A percentile compares a stretch with the other conserved stretches of the same genome.
Conservation (phyloP, 2,797 vertebrate species). For the Pogonophryne albipinna region DNA sequence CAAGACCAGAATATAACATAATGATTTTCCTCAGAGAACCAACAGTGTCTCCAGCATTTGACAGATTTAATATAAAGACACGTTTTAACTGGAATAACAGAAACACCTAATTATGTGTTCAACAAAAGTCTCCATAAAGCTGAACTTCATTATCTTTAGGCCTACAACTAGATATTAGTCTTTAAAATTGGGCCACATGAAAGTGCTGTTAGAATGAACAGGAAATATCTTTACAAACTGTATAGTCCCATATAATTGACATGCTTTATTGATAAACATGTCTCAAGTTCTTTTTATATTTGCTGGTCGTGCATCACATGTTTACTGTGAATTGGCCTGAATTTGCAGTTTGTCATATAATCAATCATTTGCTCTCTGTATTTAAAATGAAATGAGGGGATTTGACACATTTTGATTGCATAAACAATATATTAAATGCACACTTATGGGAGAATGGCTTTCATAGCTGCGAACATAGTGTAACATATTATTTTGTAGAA, state of each 20-base stretch:
- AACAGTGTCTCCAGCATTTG: no score
- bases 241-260: not conserved
- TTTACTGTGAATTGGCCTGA: slow-evolving; percentile 23
- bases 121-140: no score
- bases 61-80: no score
- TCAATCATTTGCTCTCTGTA: slow-evolving; percentile 38
- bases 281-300: not conserved
- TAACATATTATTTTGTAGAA: not conserved
- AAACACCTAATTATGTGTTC: no score
- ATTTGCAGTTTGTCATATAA: slow-evolving; percentile 33
- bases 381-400: slow-evolving; percentile 23
- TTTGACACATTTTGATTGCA: slow-evolving; percentile 29
- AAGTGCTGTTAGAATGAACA: not conserved
- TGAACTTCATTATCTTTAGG: no score
- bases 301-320: not conserved
- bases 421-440: slow-evolving; percentile 1
- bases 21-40: no score
- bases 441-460: not conserved
- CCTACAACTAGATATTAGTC: no score
- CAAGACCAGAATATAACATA: no score
- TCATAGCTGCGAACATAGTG: slow-evolving; percentile 11
- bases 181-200: not conserved
- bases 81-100: no score
- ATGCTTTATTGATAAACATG: slow-evolving; percentile 1
- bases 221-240: not conserved